Conservation (phyloP, 2,113 vertebrate genomes). For the Cheilinus undulatus region DNA sequence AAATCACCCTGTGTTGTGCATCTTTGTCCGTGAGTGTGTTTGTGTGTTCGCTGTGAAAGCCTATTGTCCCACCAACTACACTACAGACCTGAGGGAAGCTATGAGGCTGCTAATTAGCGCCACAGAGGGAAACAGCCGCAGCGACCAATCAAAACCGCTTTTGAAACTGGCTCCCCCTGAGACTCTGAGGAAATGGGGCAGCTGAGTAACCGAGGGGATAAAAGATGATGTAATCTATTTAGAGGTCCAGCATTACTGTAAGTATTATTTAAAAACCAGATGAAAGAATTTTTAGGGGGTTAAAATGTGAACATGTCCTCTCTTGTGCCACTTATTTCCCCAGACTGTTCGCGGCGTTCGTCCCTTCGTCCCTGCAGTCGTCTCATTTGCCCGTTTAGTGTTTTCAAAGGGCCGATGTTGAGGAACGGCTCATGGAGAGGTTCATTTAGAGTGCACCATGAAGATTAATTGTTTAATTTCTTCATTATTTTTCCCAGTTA, state of each 20-base stretch:
- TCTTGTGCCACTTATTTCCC: constrained; percentile 6
- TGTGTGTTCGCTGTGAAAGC: constrained; percentile 32
- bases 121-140: constrained; percentile 65
- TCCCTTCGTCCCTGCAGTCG: constrained; percentile 20
- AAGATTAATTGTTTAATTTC: constrained; percentile 17
- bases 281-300: constrained; percentile 3
- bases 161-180: constrained; percentile 64
- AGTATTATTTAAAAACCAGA: constrained; percentile 22
- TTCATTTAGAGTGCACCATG: constrained; percentile 57
- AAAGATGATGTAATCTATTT: constrained; percentile 59
- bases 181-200: constrained; percentile 66
- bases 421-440: constrained; percentile 36
- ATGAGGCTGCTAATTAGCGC: constrained; percentile 75
- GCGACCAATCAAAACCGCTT: constrained; percentile 68
- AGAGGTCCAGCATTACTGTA: constrained; percentile 4
- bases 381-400: constrained; percentile 43
- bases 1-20: constrained; percentile 4
- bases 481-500: not conserved
- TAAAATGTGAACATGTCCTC: constrained; percentile 27
- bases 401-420: constrained; percentile 47
- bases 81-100: constrained; percentile 63
- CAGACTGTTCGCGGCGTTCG: not conserved
- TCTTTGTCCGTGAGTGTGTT: constrained; percentile 6
- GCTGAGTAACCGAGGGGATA: constrained; percentile 54
- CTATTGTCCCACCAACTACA: constrained; percentile 63